Conservation (phyloP, 2,888 invertebrate species). For the Eucera pruinosa region DNA sequence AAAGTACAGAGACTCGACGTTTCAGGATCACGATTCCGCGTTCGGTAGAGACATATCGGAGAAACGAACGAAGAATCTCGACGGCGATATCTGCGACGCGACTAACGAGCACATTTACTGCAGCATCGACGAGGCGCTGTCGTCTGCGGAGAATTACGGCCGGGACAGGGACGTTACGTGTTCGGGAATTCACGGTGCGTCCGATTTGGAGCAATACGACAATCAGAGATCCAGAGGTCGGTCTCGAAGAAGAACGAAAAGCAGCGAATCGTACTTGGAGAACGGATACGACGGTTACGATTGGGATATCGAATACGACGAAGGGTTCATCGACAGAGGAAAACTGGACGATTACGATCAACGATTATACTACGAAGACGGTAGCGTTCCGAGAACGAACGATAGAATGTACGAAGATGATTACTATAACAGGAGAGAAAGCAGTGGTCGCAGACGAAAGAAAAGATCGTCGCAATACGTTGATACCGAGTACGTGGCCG, state of each 20-base stretch:
- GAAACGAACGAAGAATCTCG: conserved; percentile 69
- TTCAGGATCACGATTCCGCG: conserved; percentile 66
- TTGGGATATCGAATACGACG: conserved; percentile 70
- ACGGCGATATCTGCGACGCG: conserved; percentile 62
- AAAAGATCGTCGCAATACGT: conserved; percentile 56
- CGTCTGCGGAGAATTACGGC: conserved; percentile 68
- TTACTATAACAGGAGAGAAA: conserved; percentile 45
- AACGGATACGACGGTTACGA: conserved; percentile 73
- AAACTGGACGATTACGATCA: conserved; percentile 61
- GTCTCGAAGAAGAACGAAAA: conserved; percentile 75
- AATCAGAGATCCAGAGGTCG: conserved; percentile 74
- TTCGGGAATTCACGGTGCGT: conserved; percentile 18
- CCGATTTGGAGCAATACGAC: conserved; percentile 53
- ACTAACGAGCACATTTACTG: conserved; percentile 80
- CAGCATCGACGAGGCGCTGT: conserved; percentile 87
- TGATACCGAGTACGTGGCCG: conserved; percentile 52
- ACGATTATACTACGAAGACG: conserved; percentile 49
- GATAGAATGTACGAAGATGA: conserved; percentile 54
- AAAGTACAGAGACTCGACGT: conserved; percentile 73
- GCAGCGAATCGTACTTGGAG: conserved; percentile 78
- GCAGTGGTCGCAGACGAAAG: conserved; percentile 14
- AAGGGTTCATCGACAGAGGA: conserved; percentile 65
- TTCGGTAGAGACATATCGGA: conserved; percentile 64
- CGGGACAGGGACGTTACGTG: conserved; percentile 48
- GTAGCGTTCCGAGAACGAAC: conserved; percentile 33